These are phyloP conservation scores for Halictus quadricinctus DNA, from an alignment of 2,888 invertebrate genomes.

Conservation along the genomic window DNA sequence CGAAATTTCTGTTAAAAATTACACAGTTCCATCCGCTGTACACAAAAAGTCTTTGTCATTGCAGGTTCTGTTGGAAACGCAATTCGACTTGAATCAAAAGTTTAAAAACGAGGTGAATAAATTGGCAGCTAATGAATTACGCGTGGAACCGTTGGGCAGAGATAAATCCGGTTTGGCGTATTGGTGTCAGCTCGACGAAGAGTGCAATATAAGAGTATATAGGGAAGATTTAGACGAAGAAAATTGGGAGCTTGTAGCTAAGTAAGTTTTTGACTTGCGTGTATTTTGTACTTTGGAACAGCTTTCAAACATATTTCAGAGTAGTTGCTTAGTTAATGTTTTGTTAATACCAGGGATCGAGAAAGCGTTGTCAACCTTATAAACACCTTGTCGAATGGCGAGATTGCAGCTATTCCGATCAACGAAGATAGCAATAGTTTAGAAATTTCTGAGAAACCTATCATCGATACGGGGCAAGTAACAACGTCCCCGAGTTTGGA, in stretches of 20 bases:
- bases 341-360: conserved; percentile 85
- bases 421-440: conserved; percentile 87
- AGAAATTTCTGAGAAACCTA: conserved; percentile 84
- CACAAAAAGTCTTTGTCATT: conserved; percentile 71
- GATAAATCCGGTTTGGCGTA: conserved; percentile 96
- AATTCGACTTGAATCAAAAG: conserved; percentile 96
- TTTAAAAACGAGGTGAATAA: conserved; percentile 95
- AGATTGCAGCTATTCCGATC: conserved; percentile 86
- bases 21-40: conserved; percentile 12
- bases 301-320: conserved; percentile 69
- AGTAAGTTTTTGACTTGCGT: conserved; percentile 83
- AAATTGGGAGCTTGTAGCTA: conserved; percentile 96
- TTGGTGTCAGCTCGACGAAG: conserved; percentile 96
- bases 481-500: conserved; percentile 71
- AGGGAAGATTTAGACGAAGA: conserved; percentile 98
- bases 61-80: conserved; percentile 94
- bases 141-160: conserved; percentile 94
- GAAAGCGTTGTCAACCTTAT: conserved; percentile 92
- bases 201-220: conserved; percentile 95
- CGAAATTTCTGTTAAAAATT: background rate
- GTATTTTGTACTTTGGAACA: conserved; percentile 83
- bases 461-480: conserved; percentile 84
- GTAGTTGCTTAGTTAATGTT: conserved; percentile 30
- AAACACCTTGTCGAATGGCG: conserved; percentile 88
- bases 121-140: conserved; percentile 89